Evolutionary conservation across 2,888 invertebrate species (phyloP), one percentile per base, ranked within the genome.

Genomic region (Drosophila borborema): DNA sequence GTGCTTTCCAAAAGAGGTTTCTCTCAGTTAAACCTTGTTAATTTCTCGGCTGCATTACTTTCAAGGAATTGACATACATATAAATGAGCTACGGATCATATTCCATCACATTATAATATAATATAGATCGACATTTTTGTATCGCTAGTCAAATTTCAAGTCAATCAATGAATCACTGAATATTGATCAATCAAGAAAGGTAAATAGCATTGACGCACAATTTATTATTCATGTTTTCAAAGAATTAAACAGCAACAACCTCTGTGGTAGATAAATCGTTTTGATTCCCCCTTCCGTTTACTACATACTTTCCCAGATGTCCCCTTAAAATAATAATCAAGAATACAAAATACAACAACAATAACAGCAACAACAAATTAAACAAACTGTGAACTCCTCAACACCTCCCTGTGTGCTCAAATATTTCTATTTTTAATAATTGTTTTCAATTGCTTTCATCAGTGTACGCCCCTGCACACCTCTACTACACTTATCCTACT

Each of bases 1-100:
- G 56, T 64, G 76, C 77, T 77, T 77, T 80, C 77, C 72, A 80
- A 80, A 75, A 70, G 77, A 55, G 64, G 55, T 61, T 59, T 60
- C 31, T 60, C 46, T 61, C 40, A 20, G 43, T 18, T 14, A 36
- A 69, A 53, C 34, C 34, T 51, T 51, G 51, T 34, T 12, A 51
- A 51, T 18, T n/a, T 51, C 7, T 51, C 51, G 51, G 34, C 51
- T 45, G 43, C 48, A 62, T 45, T 64, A 12, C 40, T n/a, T 40
- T 16, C 43, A 60, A 31, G 12, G 38, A 71, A 56, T 46, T 46
- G 23, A 23, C 38, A 31, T 28, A 55, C 23, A 55, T 41, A 55
- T 28, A 64, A 38, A 51, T 49, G 23, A 40, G 31, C 46, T 60
- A 43, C 62, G 59, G 55, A 63, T 55, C 49, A 53, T 53, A 34